Evolutionary conservation across 2,888 invertebrate species (phyloP), one percentile per base, ranked within the genome.

Genomic region (Gonocerus acuteangulatus): DNA sequence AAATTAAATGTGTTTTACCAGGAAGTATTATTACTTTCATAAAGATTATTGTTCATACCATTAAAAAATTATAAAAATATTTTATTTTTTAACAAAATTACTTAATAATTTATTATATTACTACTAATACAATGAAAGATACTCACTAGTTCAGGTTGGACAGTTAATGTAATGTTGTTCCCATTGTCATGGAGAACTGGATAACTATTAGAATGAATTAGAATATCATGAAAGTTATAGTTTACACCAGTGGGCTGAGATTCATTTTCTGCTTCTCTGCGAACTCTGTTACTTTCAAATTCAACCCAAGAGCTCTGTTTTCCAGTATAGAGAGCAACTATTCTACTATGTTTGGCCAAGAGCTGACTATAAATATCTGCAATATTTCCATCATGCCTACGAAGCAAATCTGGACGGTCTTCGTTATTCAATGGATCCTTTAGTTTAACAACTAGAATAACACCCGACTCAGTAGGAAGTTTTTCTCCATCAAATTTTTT

Each of bases 341-440:
- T 76, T 45, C 79, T 75, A 2, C 72, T 71, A 62, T 79, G 70
- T 13, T 74, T 70, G 6, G 77, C 72, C 19, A 76, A 68, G 15
- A 84, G 71, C 52, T 80, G 73, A 0, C 74, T 72, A 67, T 78
- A 77, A 68, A 80, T 75, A 2, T 79, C 74, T 44, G 76, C 72
- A 71, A 86, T 83, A 67, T 80, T 77, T 2, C 74, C 75, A 75
- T 84, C 81, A 70, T 86, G 85, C 27, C 81, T 76, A 49, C 76
- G 76, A 11, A 82, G 75, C 71, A 85, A 75, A 1, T 79, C 78
- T 11, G 73, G 69, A 2, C 68, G 61, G 22, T 65, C 68, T 62
- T 68, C 68, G 48, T 63, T 62, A 7, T 48, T 47, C 21, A 62
- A 52, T 6, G 69, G 70, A 65, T 72, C 70, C 48, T 68, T 66